Evolutionary conservation across 2,888 invertebrate species (phyloP), one percentile per base, ranked within the genome.

Genomic region (Leucophenga montana): DNA sequence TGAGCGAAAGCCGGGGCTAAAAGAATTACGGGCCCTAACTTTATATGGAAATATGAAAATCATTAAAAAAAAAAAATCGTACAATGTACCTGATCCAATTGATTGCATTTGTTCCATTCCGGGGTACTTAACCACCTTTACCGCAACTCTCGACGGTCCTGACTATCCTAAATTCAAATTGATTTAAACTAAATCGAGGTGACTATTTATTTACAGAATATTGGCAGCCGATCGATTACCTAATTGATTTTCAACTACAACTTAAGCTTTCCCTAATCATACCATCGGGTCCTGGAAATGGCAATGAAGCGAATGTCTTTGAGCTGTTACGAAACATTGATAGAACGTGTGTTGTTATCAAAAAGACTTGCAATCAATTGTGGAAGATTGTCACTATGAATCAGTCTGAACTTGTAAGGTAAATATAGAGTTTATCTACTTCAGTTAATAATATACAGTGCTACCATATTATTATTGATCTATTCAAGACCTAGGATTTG

Each of bases 181-280:
- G 11, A 6, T 54, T 8, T 3, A 18, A 18, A 9, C n/a, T 11
- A 20, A 18, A 18, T 18, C 8, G 9, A 9, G 18, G 48, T 56
- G 27, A 27, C 4, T 27, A 27, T 31, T 57, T n/a, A 6, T 44
- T 61, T 61, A 9, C 44, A 71, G 75, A 71, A 46, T 69, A 69
- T 2, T 82, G 80, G 80, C 72, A 68, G 4, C 71, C 78, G 1
- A 71, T 75, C 22, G 79, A 84, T 39, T 77, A 78, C 64, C 62
- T 85, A 3, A 59, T 85, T 64, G 75, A 85, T 62, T 84, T 80
- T 39, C 84, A 85, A 68, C 68, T 86, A 1, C 74, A 77, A 20
- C 75, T 85, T 9, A 77, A 74, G 67, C 69, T 85, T n/a, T 82
- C 85, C 13, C 57, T 76, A n/a, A 79, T 82, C 61, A 53, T 78